Conservation (phyloP, 35 echinoderm and acorn worm species). For the Chiridota heheva region DNA sequence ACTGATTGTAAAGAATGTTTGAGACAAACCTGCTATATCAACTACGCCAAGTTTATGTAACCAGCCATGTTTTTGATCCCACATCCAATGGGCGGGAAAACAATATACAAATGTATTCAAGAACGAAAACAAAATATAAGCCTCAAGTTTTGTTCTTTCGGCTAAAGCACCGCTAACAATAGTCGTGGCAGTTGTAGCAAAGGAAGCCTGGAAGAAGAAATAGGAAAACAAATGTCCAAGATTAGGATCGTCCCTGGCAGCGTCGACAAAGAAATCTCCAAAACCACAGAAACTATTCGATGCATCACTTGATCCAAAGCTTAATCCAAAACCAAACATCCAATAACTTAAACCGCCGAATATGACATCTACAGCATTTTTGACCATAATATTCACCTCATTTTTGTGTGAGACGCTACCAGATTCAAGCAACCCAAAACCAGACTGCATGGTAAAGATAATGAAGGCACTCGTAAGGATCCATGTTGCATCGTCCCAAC, state of each 20-base stretch:
- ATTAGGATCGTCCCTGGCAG: constrained; percentile 22
- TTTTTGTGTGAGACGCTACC: constrained; percentile 73
- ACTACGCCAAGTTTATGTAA: constrained; percentile 60
- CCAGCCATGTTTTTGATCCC: constrained; percentile 72
- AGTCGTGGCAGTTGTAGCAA: constrained; percentile 93
- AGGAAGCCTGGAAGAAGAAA: constrained; percentile 97
- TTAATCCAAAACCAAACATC: constrained; percentile 52
- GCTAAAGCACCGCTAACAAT: constrained; percentile 93
- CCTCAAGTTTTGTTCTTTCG: constrained; percentile 89
- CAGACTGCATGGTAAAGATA: constrained; percentile 90
- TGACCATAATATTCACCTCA: constrained; percentile 91
- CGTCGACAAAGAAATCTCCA: constrained; percentile 40
- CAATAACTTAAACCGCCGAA: constrained; percentile 71
- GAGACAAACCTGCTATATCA: constrained; percentile 63
- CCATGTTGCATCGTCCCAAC: constrained; percentile 90
- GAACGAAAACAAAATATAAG: constrained; percentile 91
- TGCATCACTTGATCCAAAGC: constrained; percentile 8
- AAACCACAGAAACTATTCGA: constrained; percentile 40
- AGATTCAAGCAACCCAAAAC: constrained; percentile 78
- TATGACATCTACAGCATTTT: constrained; percentile 75
- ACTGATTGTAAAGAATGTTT: no score
- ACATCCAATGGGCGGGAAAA: constrained; percentile 89
- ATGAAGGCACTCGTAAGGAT: constrained; percentile 86
- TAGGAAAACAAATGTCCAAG: constrained; percentile 71
- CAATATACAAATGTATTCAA: constrained; percentile 87